Evolutionary conservation across 2,888 invertebrate species (phyloP).

Genomic region (Drosophila paramelanica): DNA sequence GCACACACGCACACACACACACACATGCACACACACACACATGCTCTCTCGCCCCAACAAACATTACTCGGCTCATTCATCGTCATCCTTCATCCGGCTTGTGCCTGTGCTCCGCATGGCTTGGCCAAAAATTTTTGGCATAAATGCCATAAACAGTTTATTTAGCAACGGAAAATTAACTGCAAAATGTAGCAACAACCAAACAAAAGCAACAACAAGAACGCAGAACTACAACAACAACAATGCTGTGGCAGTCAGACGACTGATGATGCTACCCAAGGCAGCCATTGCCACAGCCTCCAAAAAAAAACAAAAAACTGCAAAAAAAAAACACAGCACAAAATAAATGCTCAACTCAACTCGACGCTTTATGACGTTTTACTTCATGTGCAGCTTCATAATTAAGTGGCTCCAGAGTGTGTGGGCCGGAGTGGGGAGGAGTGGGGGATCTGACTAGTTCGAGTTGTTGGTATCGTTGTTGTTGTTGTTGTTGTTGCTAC

Average conservation of each 20-base stretch:
- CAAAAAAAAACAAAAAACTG: conserved; percentile 15
- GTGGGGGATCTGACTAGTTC: conserved; percentile 15
- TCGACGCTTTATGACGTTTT: conserved; percentile 81
- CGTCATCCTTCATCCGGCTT: conserved; percentile 54
- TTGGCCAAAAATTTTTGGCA: conserved; percentile 78
- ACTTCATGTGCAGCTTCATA: conserved; percentile 80
- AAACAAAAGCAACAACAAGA: conserved; percentile 16
- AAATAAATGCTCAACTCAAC: conserved; percentile 50
- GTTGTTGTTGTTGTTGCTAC: conserved; percentile 25
- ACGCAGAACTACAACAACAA: conserved; percentile 7
- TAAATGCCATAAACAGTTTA: conserved; percentile 83
- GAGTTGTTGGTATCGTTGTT: conserved; percentile 26
- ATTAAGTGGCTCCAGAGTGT: conserved; percentile 68
- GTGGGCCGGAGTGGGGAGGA: background rate
- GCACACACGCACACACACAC: conserved; percentile 23
- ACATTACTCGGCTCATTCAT: conserved; percentile 48
- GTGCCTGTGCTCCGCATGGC: conserved; percentile 27
- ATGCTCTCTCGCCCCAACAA: conserved; percentile 21
- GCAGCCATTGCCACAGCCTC: conserved; percentile 51
- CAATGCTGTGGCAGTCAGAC: conserved; percentile 48
- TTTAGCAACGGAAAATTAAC: conserved; percentile 83
- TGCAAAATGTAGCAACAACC: conserved; percentile 71
- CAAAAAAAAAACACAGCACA: conserved; percentile 12
- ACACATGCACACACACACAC: conserved; percentile 11
- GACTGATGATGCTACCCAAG: conserved; percentile 70